phyloP scores from a whole-genome alignment of 2,113 vertebrate genomes.

The Nothocercus nigrocapillus region DNA sequence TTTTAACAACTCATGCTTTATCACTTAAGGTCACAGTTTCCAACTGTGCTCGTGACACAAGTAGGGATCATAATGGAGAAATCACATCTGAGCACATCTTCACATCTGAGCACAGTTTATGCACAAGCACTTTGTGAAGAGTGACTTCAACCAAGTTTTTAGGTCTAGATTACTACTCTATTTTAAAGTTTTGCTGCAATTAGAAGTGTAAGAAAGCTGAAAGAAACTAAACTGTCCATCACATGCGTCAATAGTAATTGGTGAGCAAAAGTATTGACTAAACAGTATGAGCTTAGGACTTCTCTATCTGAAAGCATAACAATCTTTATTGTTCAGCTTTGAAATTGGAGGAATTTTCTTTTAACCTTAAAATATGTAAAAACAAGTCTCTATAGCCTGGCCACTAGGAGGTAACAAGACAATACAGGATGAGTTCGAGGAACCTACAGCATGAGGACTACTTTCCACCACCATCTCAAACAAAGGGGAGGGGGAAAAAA shows the following conservation, averaged over 20 bases:
- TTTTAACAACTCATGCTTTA: neutral
- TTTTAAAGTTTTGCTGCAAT: neutral
- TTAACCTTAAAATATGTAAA: neutral
- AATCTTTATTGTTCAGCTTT: neutral
- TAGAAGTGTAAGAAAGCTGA: neutral
- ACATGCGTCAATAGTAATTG: no score
- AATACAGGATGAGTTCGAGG: no score
- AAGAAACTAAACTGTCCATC: neutral
- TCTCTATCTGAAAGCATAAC: neutral
- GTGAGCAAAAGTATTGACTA: neutral
- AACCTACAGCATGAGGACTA: no score
- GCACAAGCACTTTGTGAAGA: neutral
- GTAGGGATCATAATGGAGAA: neutral
- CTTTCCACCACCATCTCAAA: no score
- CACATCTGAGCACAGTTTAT: neutral
- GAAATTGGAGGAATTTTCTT: neutral
- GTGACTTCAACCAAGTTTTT: neutral
- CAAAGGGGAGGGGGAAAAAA: no score
- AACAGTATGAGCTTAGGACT: neutral
- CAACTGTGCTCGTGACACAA: slow-evolving; percentile 7
- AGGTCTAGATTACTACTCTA: neutral
- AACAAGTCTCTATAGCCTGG: no score
- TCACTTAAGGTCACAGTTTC: neutral
- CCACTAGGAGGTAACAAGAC: neutral
- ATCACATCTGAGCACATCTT: neutral